Evolutionary conservation across 2,888 invertebrate genomes (phyloP).

Genomic region (Serripes groenlandicus): DNA sequence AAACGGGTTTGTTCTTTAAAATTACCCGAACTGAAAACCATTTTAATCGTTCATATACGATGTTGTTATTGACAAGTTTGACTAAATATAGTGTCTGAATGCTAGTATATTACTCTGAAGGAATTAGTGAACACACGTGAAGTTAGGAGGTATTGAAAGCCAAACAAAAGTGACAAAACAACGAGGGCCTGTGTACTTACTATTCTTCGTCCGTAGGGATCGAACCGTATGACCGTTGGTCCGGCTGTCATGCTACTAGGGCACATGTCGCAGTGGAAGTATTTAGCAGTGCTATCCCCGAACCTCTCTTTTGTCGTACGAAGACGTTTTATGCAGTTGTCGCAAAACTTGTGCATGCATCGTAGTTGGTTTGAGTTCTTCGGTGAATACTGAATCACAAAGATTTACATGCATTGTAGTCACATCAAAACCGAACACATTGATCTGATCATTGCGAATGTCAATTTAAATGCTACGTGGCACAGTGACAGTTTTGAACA

Average conservation of each 20-base stretch:
- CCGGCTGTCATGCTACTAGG: conserved; percentile 44
- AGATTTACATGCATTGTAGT: not conserved
- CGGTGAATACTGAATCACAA: conserved; percentile 3
- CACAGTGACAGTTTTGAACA: no score
- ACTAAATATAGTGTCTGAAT: no score
- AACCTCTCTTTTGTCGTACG: conserved; percentile 46
- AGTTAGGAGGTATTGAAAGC: no score
- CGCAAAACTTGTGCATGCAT: conserved; percentile 53
- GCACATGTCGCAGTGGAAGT: conserved; percentile 49
- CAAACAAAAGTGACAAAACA: no score
- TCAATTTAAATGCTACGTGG: no score
- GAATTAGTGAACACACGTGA: no score
- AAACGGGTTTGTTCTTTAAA: no score
- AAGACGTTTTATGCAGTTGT: conserved; percentile 41
- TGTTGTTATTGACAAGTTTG: no score
- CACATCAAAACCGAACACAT: not conserved
- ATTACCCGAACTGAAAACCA: no score
- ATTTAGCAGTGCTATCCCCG: conserved; percentile 41
- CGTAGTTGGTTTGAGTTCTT: conserved; percentile 54
- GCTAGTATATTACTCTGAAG: no score
- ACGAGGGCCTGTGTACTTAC: conserved; percentile 27
- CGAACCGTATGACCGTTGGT: conserved; percentile 30
- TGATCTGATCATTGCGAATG: no score
- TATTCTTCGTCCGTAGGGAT: conserved; percentile 54
- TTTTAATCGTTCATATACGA: no score